Percentiles rank a stretch among this genome's conserved stretches.
Evolutionary conservation across 2,888 invertebrate genomes (phyloP).

Genomic region (Linnaemya vulpina): DNA sequence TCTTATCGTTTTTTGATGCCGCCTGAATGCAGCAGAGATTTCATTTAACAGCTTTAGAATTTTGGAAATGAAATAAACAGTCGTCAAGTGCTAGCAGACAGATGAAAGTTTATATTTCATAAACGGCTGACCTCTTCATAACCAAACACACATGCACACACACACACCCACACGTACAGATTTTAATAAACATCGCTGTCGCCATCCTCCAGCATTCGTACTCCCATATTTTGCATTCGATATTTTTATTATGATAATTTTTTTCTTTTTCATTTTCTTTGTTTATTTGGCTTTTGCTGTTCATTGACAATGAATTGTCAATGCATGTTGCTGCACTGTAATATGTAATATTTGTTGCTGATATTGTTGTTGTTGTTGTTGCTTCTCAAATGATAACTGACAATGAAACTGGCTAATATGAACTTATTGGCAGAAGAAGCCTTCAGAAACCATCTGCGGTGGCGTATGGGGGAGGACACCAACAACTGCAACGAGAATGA

Average conservation of each 20-base stretch:
- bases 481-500: conserved; percentile 6
- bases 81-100: conserved; percentile 63
- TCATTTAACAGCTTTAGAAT: conserved; percentile 40
- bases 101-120: conserved; percentile 26
- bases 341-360: conserved; percentile 43
- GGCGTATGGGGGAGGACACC: conserved; percentile 50
- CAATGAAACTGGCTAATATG: conserved; percentile 40
- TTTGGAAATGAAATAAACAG: conserved; percentile 45
- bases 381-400: conserved; percentile 40
- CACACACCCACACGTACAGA: too few relatives aligned
- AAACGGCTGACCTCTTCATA: conserved; percentile 60
- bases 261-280: conserved; percentile 24
- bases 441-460: conserved; percentile 48
- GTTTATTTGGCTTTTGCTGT: conserved; percentile 55
- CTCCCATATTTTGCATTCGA: conserved; percentile 41
- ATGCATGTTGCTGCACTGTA: conserved; percentile 59
- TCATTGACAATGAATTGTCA: conserved; percentile 71
- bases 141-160: conserved; percentile 17
- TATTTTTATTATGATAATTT: not conserved
- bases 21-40: not conserved
- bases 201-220: not conserved
- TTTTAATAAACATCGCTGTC: conserved; percentile 3
- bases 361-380: conserved; percentile 10
- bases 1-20: conserved; percentile 16
- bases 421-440: conserved; percentile 34